These are phyloP conservation scores for Kradibia gibbosae DNA, from an alignment of 1,140 invertebrate genomes.

Conservation along the genomic window DNA sequence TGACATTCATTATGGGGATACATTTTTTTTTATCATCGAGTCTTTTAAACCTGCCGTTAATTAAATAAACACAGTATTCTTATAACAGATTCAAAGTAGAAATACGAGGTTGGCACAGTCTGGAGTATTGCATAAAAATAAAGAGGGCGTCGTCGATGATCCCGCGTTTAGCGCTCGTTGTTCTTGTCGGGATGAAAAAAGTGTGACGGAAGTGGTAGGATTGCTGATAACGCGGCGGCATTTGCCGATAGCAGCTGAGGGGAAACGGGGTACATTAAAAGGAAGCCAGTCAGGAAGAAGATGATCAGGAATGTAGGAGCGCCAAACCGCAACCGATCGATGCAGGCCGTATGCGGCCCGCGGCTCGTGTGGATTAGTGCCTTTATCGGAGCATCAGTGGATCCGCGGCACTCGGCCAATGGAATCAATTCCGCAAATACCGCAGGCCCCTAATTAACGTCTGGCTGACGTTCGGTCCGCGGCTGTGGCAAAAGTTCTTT, in stretches of 20 bases:
- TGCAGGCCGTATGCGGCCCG: not conserved
- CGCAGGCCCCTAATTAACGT: slow-evolving; percentile 29
- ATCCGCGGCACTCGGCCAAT: not conserved
- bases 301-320: not conserved
- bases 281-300: not conserved
- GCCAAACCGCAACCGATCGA: slow-evolving; percentile 37
- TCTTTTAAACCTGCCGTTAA: not conserved
- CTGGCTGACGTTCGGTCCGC: too few relatives aligned
- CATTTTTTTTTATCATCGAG: too few relatives aligned
- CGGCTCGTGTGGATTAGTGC: slow-evolving; percentile 20
- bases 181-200: not conserved
- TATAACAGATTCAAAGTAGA: not conserved
- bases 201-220: not conserved
- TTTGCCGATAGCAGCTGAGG: not conserved
- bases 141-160: not conserved
- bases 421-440: slow-evolving; percentile 40
- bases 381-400: not conserved
- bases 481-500: too few relatives aligned
- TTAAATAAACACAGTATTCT: not conserved
- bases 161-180: not conserved
- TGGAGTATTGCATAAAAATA: slow-evolving; percentile 25
- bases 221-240: not conserved
- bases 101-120: not conserved
- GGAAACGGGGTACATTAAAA: not conserved
- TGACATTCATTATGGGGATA: too few relatives aligned